Evolutionary conservation across 2,888 invertebrate genomes (phyloP).

Genomic region (Linyphia triangularis): DNA sequence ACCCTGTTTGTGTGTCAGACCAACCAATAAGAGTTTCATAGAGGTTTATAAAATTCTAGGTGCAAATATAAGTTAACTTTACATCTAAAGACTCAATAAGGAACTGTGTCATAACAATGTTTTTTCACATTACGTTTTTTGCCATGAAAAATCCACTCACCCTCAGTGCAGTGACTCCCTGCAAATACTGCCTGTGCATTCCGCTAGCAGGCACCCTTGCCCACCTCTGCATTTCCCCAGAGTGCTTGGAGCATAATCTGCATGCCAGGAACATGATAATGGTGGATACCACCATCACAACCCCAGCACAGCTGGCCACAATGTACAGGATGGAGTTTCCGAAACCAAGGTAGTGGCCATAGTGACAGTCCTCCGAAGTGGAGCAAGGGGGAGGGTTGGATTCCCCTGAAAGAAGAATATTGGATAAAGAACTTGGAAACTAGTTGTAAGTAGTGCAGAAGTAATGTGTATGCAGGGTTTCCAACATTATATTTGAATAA

Average conservation of each 20-base stretch:
- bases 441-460: no score
- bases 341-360: constrained; percentile 76
- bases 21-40: no score
- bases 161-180: constrained; percentile 22
- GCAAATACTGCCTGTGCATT: constrained; percentile 35
- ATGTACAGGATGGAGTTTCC: constrained; percentile 81
- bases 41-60: no score
- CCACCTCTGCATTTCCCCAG: constrained; percentile 66
- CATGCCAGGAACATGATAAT: constrained; percentile 81
- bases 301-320: constrained; percentile 81
- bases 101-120: no score
- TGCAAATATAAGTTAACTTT: no score
- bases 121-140: no score
- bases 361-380: constrained; percentile 45
- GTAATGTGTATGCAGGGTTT: no score
- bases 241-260: constrained; percentile 80
- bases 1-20: no score
- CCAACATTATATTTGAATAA: no score
- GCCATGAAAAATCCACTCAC: not conserved
- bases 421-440: not conserved
- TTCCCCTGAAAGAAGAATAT: not conserved
- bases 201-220: constrained; percentile 18
- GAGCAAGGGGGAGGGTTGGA: constrained; percentile 15
- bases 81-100: no score
- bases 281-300: constrained; percentile 81